phyloP scores from a whole-genome alignment of 2,113 vertebrate species.

The Corythornis cristatus region DNA sequence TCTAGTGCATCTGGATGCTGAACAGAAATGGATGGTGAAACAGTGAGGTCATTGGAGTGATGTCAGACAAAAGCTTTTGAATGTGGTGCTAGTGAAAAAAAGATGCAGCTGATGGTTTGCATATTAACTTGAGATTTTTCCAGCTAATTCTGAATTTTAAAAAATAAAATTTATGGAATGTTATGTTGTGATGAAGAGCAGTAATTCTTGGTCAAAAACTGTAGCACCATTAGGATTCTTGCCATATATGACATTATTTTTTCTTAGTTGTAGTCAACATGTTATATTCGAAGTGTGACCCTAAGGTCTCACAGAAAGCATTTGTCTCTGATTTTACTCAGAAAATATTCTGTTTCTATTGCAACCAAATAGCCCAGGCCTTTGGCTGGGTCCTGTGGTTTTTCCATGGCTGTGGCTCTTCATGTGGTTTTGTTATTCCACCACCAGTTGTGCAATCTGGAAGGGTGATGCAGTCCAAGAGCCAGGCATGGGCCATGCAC shows the following conservation, averaged over 20 bases:
- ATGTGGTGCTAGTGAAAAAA: not conserved
- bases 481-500: not conserved
- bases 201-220: not conserved
- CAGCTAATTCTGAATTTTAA: not conserved
- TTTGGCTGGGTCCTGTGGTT: not conserved
- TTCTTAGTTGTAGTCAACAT: not conserved
- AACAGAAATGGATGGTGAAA: not conserved
- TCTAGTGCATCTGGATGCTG: not conserved
- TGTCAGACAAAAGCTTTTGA: not conserved
- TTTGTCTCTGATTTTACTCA: not conserved
- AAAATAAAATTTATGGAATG: accelerated
- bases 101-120: not conserved
- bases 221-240: not conserved
- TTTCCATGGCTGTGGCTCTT: not conserved
- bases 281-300: not conserved
- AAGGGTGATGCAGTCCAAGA: not conserved
- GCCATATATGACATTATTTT: not conserved
- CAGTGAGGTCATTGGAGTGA: not conserved
- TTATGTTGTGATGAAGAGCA: not conserved
- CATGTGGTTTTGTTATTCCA: not conserved
- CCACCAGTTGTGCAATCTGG: not conserved
- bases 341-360: not conserved
- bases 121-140: not conserved
- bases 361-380: not conserved
- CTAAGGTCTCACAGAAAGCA: not conserved